These are phyloP conservation scores for Nasua narica DNA, from an alignment of 2,797 vertebrate species.

Conservation along the genomic window DNA sequence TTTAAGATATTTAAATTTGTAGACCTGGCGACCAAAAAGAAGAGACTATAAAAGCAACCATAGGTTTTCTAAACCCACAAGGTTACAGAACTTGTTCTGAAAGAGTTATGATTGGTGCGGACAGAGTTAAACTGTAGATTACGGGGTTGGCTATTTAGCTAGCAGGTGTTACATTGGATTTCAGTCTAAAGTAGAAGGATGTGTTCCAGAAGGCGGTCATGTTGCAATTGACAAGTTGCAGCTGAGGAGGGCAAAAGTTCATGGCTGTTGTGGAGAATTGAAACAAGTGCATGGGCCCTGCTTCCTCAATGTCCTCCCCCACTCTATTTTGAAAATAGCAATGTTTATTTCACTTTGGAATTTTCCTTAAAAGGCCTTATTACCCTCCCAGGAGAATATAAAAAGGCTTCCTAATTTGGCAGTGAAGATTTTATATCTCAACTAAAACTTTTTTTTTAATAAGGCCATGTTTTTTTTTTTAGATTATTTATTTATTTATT, in stretches of 20 bases:
- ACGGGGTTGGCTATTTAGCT: background rate
- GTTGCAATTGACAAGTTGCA: background rate
- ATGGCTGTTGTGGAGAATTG: background rate
- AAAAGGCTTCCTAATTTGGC: background rate
- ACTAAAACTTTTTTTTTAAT: background rate
- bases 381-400: background rate
- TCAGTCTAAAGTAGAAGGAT: background rate
- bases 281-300: background rate
- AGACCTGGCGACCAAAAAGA: background rate
- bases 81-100: background rate
- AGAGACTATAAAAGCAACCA: background rate
- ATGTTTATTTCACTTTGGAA: background rate
- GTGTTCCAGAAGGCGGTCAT: background rate
- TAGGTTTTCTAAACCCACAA: too few relatives aligned
- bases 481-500: too few relatives aligned
- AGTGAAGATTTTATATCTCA: background rate
- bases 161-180: background rate
- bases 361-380: background rate
- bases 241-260: background rate
- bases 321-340: background rate
- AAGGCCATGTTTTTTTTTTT: too few relatives aligned
- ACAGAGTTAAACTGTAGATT: background rate
- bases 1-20: background rate
- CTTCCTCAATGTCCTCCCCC: background rate
- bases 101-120: background rate